Conservation (phyloP, 2,888 invertebrate species). For the Pseudolycoriella hygida region DNA sequence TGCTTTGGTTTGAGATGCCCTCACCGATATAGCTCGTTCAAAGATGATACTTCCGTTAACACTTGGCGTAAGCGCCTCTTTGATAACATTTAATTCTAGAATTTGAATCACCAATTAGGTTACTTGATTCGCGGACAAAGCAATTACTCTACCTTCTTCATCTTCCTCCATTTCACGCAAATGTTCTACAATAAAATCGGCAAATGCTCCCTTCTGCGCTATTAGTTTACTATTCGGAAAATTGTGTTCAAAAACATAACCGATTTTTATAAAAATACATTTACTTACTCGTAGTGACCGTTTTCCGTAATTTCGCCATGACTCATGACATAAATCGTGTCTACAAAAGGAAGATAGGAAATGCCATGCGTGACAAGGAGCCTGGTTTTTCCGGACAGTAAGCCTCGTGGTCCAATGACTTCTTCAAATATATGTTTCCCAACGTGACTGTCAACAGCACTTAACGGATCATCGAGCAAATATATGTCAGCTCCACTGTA, state of each 20-base stretch:
- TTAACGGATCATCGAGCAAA: conserved; percentile 87
- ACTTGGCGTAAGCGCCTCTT: conserved; percentile 39
- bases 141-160: conserved; percentile 34
- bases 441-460: conserved; percentile 93
- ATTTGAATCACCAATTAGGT: conserved; percentile 23
- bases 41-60: conserved; percentile 32
- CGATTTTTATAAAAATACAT: no score
- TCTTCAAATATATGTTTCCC: conserved; percentile 90
- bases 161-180: conserved; percentile 47
- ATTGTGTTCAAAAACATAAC: no score
- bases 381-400: conserved; percentile 66
- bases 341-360: conserved; percentile 77
- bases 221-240: conserved; percentile 48
- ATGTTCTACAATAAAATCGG: conserved; percentile 67
- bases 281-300: conserved; percentile 34
- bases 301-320: conserved; percentile 74
- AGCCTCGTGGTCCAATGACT: conserved; percentile 56
- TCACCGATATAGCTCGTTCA: background rate
- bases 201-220: conserved; percentile 70
- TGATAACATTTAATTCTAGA: conserved; percentile 45
- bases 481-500: conserved; percentile 79
- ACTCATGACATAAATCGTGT: conserved; percentile 77
- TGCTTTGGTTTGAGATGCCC: background rate
- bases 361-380: conserved; percentile 91
- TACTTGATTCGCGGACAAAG: conserved; percentile 45